A percentile compares a stretch with the other conserved stretches of the same genome.
These are phyloP conservation scores for Aphelocoma coerulescens DNA, from an alignment of 2,113 vertebrate species.

Conservation along the genomic window DNA sequence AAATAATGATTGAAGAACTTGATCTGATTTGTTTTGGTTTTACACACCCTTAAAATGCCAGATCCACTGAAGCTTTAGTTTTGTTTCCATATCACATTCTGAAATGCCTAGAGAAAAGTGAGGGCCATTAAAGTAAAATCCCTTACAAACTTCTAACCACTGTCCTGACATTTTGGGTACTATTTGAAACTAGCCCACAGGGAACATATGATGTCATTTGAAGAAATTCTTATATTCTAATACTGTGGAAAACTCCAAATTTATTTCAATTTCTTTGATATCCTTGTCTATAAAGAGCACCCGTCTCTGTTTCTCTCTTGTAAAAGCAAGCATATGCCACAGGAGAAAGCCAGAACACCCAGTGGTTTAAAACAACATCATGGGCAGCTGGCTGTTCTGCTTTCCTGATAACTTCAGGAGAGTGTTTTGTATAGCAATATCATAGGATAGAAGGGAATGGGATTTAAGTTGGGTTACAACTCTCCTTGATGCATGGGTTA, in stretches of 20 bases:
- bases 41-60: not conserved
- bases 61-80: not conserved
- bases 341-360: not conserved
- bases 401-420: not conserved
- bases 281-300: not conserved
- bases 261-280: not conserved
- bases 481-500: not conserved
- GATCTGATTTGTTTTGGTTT: not conserved
- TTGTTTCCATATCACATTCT: not conserved
- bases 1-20: not conserved
- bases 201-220: not conserved
- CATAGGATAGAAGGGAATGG: not conserved
- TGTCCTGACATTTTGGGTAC: not conserved
- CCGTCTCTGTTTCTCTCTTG: not conserved
- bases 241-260: not conserved
- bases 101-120: not conserved
- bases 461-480: not conserved
- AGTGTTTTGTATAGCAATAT: not conserved
- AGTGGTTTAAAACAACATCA: not conserved
- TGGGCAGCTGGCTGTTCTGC: not conserved
- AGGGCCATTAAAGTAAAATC: not conserved
- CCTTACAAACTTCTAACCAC: not conserved
- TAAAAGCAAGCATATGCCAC: not conserved
- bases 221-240: not conserved
- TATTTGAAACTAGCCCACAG: not conserved